Evolutionary conservation across 2,888 invertebrate genomes (phyloP), one percentile per base, ranked within the genome.

Genomic region (Volucella inanis): DNA sequence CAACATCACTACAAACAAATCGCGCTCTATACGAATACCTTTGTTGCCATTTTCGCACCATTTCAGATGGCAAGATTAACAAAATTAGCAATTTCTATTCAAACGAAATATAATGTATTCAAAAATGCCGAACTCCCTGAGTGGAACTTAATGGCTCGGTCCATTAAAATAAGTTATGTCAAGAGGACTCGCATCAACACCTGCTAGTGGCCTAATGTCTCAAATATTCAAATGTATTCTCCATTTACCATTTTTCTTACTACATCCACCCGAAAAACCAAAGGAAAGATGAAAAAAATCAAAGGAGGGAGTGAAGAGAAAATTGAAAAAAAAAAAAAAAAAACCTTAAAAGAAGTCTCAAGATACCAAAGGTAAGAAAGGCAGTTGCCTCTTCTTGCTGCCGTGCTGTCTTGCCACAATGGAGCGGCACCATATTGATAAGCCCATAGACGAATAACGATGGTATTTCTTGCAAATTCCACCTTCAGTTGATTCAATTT

Each of bases 91-190:
- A 85, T 80, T 76, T 59, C 84, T 57, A 68, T 80, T 71, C 75
- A 71, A 76, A 67, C 68, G 65, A 62, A 80, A 80, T 65, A 75
- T 75, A 84, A 79, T 65, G 52, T 79, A 79, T 84, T 84, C 79
- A 59, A 64, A 79, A 80, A 79, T 39, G 8, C 49, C 61, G 22
- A 65, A 65, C 45, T 41, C 54, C 31, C 45, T 57, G 65, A 76
- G 80, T 71, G 70, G 45, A 70, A 76, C 67, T 80, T 76, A 85
- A 85, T 80, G 80, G 84, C 47, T 71, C 12, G 57, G 71, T 85
- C 80, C 84, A 85, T 85, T 85, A 80, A 85, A 76, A 76, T 85
- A 85, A 80, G 80, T 85, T 85, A 85, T 85, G 80, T 80, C 65
- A 80, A 85, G 84, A 57, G 76, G 75, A 41, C 67, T 85, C 67